Percentiles rank a stretch among this genome's conserved stretches.
These are phyloP conservation scores for Lagocephalus sceleratus DNA, from an alignment of 2,797 vertebrate genomes.

Conservation along the genomic window DNA sequence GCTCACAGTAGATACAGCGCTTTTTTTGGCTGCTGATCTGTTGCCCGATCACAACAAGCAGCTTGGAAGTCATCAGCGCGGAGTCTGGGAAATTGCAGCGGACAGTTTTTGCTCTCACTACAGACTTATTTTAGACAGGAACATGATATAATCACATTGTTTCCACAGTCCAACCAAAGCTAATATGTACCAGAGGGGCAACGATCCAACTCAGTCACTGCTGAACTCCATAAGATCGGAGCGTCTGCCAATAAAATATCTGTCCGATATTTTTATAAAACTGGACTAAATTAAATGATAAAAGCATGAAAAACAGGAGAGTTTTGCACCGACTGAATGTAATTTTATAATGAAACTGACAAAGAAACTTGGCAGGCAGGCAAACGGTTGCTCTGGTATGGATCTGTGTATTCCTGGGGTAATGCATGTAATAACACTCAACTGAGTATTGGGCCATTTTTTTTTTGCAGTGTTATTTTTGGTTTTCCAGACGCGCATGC, in stretches of 20 bases:
- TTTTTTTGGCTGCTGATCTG: too few species aligned
- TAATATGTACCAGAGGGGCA: background rate
- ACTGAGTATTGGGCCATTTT: background rate
- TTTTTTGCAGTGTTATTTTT: too few species aligned
- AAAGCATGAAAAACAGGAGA: background rate
- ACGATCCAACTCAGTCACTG: too few species aligned
- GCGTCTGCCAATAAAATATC: too few species aligned
- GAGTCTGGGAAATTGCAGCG: too few species aligned
- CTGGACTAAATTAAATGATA: too few species aligned
- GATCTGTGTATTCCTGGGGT: background rate
- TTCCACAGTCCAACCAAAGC: too few species aligned
- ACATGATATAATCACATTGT: background rate
- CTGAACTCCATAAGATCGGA: too few species aligned
- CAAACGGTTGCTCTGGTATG: background rate
- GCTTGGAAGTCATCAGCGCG: too few species aligned
- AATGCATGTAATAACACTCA: background rate
- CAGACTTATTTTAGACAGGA: background rate
- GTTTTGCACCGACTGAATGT: background rate
- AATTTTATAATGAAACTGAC: background rate
- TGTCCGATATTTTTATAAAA: too few species aligned
- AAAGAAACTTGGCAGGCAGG: accelerated
- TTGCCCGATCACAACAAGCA: too few species aligned
- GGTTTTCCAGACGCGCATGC: slow-evolving; percentile 3
- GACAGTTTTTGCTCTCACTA: background rate
- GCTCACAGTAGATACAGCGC: too few species aligned